Base-by-base conservation (phyloP, 2,797 vertebrate genomes). In the Enteromius afrohamiltoni region DNA sequence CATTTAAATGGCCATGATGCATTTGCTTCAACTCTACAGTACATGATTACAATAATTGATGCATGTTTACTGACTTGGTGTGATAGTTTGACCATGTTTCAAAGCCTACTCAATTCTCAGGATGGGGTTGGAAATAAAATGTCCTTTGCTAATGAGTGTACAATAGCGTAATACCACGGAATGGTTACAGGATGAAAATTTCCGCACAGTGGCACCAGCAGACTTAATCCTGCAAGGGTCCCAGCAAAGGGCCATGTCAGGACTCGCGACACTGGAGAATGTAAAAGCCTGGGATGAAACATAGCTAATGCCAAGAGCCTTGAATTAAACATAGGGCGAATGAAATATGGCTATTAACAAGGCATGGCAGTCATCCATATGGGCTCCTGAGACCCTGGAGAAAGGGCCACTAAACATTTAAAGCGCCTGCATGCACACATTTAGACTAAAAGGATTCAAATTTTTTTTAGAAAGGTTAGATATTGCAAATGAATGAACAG, bases 321-420 rank as follows among this genome's bases (percentile, higher is more conserved):
- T 86, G 73, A 88, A 79, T 86, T 88, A 88, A 87, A 79, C 67
- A 87, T 69, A 67, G 74, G 79, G 67, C 47, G 19, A 76, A 86
- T 82, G 78, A 85, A 85, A 87, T 82, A 77, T n/a, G 79, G 71
- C 73, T 86, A 73, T 83, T 77, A 83, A 29, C 79, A 60, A 77
- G 68, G 8, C 47, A 77, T 70, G 77, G 71, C 71, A 42, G 45
- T 81, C 42, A 23, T 75, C 70, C 75, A 68, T 65, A 7, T 67
- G 74, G 21, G 53, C 49, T 77, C 34, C 70, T 49, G 53, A 81
- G 71, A 60, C 23, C 45, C 19, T 49, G 49, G 64, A 79, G 55
- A 58, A 51, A 47, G 67, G 23, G 67, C 77, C 58, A 80, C 69
- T 53, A 80, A 67, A 82, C 71, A 68, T 42, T 58, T 49, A 13